Evolutionary conservation across 2,113 vertebrate species (phyloP).

Genomic region (Nanger granti): DNA sequence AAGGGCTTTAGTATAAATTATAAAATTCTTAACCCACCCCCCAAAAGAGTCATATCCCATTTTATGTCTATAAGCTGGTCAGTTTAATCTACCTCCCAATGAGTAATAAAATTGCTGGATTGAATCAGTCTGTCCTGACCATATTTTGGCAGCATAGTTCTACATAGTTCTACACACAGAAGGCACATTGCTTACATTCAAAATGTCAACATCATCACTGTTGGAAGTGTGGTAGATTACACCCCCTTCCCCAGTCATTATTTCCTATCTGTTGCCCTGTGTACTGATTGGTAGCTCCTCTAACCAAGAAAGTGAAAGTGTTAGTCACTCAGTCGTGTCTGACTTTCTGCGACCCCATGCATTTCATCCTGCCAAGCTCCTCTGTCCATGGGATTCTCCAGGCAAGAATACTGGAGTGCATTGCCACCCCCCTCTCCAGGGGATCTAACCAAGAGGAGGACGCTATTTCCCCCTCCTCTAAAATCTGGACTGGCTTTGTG

Average conservation of each 20-base stretch:
- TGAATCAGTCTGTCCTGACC: neutral
- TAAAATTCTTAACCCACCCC: neutral
- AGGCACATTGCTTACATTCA: neutral
- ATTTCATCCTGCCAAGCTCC: neutral
- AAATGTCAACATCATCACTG: neutral
- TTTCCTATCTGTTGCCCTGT: neutral
- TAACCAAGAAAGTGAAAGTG: neutral
- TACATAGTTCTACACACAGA: neutral
- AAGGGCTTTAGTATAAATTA: neutral
- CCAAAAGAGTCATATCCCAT: neutral
- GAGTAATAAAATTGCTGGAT: neutral
- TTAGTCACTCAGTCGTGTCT: neutral
- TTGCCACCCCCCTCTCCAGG: neutral
- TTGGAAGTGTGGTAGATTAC: neutral
- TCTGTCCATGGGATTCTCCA: neutral
- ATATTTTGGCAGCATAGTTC: neutral
- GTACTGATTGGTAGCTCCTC: neutral
- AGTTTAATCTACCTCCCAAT: neutral
- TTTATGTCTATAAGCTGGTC: neutral
- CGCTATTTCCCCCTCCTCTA: neutral
- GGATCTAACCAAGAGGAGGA: neutral
- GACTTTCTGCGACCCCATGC: fast-evolving
- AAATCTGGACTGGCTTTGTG: neutral
- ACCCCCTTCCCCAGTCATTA: neutral
- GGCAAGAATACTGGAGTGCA: neutral